Conservation (phyloP, 2,797 vertebrate species). For the Diplodus puntazzo region DNA sequence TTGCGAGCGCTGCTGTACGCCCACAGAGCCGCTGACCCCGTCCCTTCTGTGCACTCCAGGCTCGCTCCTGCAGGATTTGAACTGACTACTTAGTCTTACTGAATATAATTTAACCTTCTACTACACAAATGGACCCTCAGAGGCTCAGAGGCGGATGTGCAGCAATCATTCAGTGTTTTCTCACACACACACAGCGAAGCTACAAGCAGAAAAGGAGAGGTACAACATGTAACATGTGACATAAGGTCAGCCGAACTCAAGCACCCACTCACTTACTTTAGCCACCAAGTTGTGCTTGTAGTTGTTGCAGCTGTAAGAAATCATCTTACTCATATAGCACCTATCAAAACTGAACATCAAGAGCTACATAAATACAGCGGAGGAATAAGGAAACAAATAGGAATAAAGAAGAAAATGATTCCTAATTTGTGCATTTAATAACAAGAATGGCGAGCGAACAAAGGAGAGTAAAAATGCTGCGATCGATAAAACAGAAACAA, state of each 20-base stretch:
- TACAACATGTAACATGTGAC: constrained; percentile 1
- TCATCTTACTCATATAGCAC: no score
- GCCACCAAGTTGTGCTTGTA: no score
- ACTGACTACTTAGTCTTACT: constrained; percentile 20
- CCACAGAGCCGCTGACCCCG: constrained; percentile 40
- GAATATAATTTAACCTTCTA: constrained; percentile 42
- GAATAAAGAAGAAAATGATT: background rate
- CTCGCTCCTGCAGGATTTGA: constrained; percentile 41
- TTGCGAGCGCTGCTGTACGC: background rate
- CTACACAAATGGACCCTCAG: constrained; percentile 27
- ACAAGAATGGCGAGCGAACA: background rate
- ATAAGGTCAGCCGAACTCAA: constrained; percentile 9
- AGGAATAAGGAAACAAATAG: background rate
- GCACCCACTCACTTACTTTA: background rate
- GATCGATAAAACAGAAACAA: background rate
- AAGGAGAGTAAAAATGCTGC: background rate
- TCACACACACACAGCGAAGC: background rate
- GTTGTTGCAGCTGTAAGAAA: no score
- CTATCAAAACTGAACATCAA: background rate
- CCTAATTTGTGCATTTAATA: background rate
- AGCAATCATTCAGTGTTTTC: background rate
- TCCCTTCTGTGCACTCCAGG: constrained; percentile 19
- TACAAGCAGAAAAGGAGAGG: background rate
- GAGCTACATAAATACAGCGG: background rate
- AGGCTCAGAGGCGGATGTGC: background rate